phyloP scores from a whole-genome alignment of 2,797 vertebrate species.

The Luscinia megarhynchos region DNA sequence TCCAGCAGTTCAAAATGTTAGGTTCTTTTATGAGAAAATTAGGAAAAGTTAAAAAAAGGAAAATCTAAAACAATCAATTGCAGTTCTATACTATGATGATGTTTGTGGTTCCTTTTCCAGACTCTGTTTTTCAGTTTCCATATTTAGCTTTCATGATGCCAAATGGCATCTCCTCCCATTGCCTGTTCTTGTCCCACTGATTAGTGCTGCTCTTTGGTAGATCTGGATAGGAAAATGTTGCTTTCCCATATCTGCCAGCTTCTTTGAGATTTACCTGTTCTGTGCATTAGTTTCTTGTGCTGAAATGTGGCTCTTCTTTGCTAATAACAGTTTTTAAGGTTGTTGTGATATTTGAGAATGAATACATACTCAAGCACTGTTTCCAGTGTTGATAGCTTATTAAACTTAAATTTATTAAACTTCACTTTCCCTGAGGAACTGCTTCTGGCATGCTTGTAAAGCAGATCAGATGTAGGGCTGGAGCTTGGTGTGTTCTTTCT shows the following conservation, averaged over 20 bases:
- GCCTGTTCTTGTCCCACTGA: background rate
- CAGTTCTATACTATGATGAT: background rate
- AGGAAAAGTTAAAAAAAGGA: background rate
- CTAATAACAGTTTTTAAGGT: background rate
- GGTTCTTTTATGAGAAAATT: background rate
- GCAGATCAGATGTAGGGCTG: background rate
- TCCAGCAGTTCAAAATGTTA: background rate
- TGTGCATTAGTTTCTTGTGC: background rate
- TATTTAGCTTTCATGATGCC: background rate
- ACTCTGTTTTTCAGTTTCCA: background rate
- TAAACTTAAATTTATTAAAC: background rate
- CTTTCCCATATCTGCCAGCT: background rate
- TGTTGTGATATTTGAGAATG: background rate
- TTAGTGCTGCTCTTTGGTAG: background rate
- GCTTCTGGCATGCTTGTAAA: fast-evolving
- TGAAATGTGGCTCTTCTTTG: background rate
- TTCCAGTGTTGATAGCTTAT: background rate
- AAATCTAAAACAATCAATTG: background rate
- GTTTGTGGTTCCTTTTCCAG: background rate
- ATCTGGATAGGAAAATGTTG: background rate
- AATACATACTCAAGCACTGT: background rate
- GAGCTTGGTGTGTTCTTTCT: background rate
- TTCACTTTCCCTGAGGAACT: background rate
- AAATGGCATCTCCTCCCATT: background rate
- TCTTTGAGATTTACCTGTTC: background rate